Evolutionary conservation across 2,888 invertebrate species (phyloP).

Genomic region (Eristalinus sepulchralis): DNA sequence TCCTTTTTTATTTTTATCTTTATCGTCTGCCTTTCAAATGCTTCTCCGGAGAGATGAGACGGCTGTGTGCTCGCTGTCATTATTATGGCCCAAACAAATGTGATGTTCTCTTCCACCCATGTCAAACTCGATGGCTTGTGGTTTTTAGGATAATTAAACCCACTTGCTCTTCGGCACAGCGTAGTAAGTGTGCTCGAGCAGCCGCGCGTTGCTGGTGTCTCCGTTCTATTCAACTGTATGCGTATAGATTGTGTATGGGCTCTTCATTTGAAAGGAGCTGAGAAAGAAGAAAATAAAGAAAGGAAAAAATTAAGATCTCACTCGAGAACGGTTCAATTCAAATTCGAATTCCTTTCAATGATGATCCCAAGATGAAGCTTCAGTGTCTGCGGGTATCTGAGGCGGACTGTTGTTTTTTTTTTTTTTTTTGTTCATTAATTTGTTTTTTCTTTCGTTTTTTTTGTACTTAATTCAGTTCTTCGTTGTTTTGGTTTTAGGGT

Average conservation of each 20-base stretch:
- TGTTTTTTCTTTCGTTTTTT: constrained; percentile 34
- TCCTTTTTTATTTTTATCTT: constrained; percentile 9
- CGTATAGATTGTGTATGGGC: background rate
- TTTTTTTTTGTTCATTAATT: constrained; percentile 6
- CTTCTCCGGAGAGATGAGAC: background rate
- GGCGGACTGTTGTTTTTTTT: constrained; percentile 8
- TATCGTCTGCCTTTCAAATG: background rate
- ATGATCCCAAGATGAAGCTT: constrained; percentile 49
- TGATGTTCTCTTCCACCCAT: constrained; percentile 24
- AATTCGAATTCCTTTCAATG: constrained; percentile 57
- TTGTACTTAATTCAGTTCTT: background rate
- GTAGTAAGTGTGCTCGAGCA: background rate
- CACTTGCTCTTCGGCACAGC: constrained; percentile 42
- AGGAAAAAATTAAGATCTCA: background rate
- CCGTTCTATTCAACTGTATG: constrained; percentile 14
- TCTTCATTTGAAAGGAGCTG: background rate
- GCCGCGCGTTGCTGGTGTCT: background rate
- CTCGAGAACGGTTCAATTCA: constrained; percentile 37
- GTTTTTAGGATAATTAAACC: constrained; percentile 42
- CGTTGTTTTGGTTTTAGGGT: constrained; percentile 24
- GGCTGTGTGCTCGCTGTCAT: constrained; percentile 29
- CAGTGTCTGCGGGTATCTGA: constrained; percentile 35
- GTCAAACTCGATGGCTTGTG: constrained; percentile 30
- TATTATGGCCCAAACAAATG: constrained; percentile 14
- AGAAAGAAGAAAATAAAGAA: constrained; percentile 6